Evolutionary conservation across 2,113 vertebrate genomes (phyloP).

Genomic region (Pluvialis apricaria): DNA sequence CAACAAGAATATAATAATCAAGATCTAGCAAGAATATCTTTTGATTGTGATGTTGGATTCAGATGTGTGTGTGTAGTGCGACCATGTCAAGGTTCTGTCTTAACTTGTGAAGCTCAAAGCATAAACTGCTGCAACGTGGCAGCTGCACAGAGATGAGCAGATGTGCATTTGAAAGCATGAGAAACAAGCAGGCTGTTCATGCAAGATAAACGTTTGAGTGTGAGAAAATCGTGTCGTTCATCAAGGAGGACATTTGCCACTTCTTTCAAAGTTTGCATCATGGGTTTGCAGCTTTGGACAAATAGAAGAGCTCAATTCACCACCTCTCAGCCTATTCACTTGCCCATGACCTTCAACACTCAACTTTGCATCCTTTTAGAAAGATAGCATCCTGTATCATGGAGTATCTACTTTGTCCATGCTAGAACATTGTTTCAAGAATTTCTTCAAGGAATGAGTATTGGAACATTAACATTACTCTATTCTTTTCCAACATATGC

Average conservation of each 20-base stretch:
- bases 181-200: not conserved
- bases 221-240: not conserved
- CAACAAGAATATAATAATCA: not conserved
- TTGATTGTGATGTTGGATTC: not conserved
- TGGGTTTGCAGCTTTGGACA: not conserved
- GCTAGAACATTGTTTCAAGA: not conserved
- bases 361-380: not conserved
- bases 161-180: not conserved
- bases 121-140: not conserved
- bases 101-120: not conserved
- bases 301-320: not conserved
- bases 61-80: not conserved
- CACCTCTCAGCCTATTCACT: not conserved
- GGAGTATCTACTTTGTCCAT: not conserved
- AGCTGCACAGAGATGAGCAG: not conserved
- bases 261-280: not conserved
- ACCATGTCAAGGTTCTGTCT: not conserved
- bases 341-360: not conserved
- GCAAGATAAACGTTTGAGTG: not conserved
- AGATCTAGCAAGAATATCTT: not conserved
- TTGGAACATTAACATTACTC: not conserved
- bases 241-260: not conserved
- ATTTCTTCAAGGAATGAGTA: not conserved
- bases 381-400: not conserved
- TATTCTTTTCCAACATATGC: accelerated